Evolutionary conservation across 2,113 vertebrate genomes (phyloP), one percentile per base, ranked within the genome.

Genomic region (Hymenochirus boettgeri): DNA sequence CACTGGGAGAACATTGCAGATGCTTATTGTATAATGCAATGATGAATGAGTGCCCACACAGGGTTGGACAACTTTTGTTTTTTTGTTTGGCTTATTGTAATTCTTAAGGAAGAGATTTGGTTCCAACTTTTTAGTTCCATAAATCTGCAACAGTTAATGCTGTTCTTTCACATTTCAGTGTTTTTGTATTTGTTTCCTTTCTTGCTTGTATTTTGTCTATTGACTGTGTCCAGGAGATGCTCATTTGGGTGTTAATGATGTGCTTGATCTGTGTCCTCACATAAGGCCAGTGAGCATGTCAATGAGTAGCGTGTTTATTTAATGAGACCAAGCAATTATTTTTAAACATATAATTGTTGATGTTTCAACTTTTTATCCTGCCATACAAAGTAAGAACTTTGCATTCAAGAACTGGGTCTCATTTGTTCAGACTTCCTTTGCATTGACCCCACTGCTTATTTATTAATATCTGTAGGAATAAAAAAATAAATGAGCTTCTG

Each of bases 161-260:
- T 42, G 15, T 42, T 42, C 39, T 58, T 33, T 53, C 31, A n/a
- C 15, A 9, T 52, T 64, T 64, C 42, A 59, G n/a, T 51, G 45
- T 22, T 57, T 57, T 51, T 52, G 47, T 59, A 21, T 60, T 29
- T 24, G n/a, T n/a, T n/a, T n/a, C n/a, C n/a, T n/a, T n/a, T n/a
- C n/a, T n/a, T n/a, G n/a, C n/a, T n/a, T n/a, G 33, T 60, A 46
- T 18, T 69, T 53, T 57, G 23, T 60, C 35, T 22, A 31, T 60
- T 17, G 9, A n/a, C 5, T 15, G 56, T 59, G 56, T 69, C 65
- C 57, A 39, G 18, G 65, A 69, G 65, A 69, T 60, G 65, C 65
- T 69, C 57, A 69, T 23, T 60, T 53, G 57, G 56, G 31, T 69
- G 65, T 69, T 35, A 69, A 69, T 60, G 57, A 69, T 69, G 65